These are phyloP conservation scores for Drosophila anomalipes DNA, from an alignment of 2,888 invertebrate genomes.

Conservation along the genomic window DNA sequence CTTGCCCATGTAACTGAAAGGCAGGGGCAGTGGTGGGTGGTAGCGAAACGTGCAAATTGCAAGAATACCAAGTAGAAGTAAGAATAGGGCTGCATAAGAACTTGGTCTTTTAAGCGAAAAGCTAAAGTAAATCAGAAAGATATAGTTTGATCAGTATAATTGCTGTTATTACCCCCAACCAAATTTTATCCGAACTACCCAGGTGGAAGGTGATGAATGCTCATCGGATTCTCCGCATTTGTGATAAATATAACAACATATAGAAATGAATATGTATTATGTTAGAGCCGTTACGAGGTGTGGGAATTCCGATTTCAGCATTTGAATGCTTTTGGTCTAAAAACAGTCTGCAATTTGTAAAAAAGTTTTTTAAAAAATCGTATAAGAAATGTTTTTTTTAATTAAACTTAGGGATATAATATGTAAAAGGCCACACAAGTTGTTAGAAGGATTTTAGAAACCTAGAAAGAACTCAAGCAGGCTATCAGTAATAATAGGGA, in stretches of 20 bases:
- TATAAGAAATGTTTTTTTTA: too few relatives aligned
- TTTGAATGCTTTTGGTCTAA: not conserved
- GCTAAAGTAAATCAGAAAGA: not conserved
- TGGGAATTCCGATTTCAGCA: too few relatives aligned
- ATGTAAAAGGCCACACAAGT: not conserved
- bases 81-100: conserved; percentile 15
- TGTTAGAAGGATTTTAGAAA: not conserved
- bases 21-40: conserved; percentile 50
- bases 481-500: not conserved
- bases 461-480: not conserved
- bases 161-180: not conserved
- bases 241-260: not conserved
- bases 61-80: conserved; percentile 28
- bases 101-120: not conserved
- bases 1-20: conserved; percentile 60
- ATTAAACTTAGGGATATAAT: not conserved
- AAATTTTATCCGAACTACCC: not conserved
- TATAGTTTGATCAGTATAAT: not conserved
- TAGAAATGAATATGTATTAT: not conserved
- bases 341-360: not conserved
- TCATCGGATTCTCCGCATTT: not conserved
- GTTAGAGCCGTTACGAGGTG: not conserved
- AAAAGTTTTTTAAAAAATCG: not conserved
- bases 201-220: not conserved
- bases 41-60: conserved; percentile 61